A percentile compares a stretch with the other conserved stretches of the same genome.
phyloP scores from a whole-genome alignment of 2,113 vertebrate genomes.

The Rhineura floridana region DNA sequence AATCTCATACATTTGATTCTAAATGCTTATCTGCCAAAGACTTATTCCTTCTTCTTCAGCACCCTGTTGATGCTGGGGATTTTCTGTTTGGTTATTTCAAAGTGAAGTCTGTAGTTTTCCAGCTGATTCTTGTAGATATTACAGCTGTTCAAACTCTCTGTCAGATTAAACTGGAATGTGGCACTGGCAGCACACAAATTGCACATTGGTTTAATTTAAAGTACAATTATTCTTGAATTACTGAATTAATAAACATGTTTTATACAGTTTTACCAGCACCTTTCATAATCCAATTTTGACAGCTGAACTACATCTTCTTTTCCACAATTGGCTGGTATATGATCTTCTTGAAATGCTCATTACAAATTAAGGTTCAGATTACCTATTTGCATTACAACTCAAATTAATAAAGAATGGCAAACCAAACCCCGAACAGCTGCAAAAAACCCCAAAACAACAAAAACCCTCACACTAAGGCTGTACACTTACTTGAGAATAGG shows the following conservation, averaged over 20 bases:
- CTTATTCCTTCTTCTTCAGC: constrained; percentile 17
- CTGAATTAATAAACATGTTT: not conserved
- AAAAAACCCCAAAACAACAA: too few species aligned
- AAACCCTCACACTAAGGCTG: not conserved
- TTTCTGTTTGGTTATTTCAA: constrained; percentile 31
- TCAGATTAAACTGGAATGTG: constrained; percentile 40
- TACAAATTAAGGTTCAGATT: not conserved
- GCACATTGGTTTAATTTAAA: constrained; percentile 36
- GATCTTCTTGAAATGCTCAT: constrained; percentile 11
- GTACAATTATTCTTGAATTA: constrained; percentile 22
- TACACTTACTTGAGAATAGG: not conserved
- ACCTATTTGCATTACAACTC: constrained; percentile 4
- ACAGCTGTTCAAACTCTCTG: constrained; percentile 23
- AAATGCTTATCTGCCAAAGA: constrained; percentile 4
- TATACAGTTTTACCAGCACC: constrained; percentile 4
- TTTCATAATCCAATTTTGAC: not conserved
- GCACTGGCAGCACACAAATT: not conserved
- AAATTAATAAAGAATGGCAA: not conserved
- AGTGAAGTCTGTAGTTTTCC: constrained; percentile 7
- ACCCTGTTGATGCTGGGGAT: constrained; percentile 1
- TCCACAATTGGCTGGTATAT: constrained; percentile 21
- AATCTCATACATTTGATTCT: not conserved
- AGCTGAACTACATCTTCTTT: not conserved
- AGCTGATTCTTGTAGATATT: constrained; percentile 20
- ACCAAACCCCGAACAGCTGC: not conserved